These are phyloP conservation scores for Phoxinus dragarum DNA, from an alignment of 2,797 vertebrate species.

Conservation along the genomic window DNA sequence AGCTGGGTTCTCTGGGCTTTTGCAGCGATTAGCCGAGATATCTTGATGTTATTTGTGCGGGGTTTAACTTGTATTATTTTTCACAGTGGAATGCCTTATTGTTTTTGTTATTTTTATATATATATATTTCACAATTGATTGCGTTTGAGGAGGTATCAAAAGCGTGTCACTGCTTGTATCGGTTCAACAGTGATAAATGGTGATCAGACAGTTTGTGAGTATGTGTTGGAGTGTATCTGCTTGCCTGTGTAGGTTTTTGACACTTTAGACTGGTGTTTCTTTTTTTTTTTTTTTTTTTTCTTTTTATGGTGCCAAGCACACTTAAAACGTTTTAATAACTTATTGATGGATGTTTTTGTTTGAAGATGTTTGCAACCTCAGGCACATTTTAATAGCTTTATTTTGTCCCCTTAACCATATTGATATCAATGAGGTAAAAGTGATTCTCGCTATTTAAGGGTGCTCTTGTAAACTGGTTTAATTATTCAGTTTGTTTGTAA, in stretches of 20 bases:
- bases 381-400: constrained; percentile 54
- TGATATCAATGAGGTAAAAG: background rate
- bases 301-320: constrained; percentile 69
- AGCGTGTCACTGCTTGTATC: constrained; percentile 47
- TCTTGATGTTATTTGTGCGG: constrained; percentile 70
- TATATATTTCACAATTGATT: constrained; percentile 55
- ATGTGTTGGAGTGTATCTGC: constrained; percentile 28
- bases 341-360: constrained; percentile 71
- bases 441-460: constrained; percentile 17
- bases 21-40: constrained; percentile 84
- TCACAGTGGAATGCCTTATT: constrained; percentile 78
- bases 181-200: constrained; percentile 47
- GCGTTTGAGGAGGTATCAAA: constrained; percentile 54
- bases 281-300: constrained; percentile 52
- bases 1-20: constrained; percentile 85
- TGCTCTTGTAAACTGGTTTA: constrained; percentile 55
- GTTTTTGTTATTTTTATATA: constrained; percentile 59
- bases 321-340: constrained; percentile 75
- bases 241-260: constrained; percentile 57
- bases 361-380: constrained; percentile 49
- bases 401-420: constrained; percentile 48
- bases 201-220: constrained; percentile 53
- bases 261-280: constrained; percentile 34
- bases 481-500: constrained; percentile 39
- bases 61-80: constrained; percentile 42